Base-by-base conservation (phyloP, 2,797 vertebrate genomes). In the Taenioides sp. region DNA sequence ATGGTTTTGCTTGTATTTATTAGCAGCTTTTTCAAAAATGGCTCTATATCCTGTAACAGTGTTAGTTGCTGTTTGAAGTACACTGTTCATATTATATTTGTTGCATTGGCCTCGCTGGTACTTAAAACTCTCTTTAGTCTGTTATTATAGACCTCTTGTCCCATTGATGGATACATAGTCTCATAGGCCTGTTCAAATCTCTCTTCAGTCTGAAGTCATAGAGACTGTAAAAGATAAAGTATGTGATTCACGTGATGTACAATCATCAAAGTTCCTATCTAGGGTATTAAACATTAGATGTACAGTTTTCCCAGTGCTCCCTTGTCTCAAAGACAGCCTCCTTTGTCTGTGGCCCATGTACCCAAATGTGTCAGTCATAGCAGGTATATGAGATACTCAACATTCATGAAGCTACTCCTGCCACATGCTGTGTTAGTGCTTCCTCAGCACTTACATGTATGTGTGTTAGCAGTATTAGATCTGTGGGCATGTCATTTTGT, bases 361-460 rank as follows among this genome's bases (percentile, higher is more conserved):
- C 73, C 71, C 43, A 65, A 62, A 47, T 84, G 28, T 81, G 71
- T 77, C 73, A 72, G 75, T 70, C 17, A 73, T 37, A 85, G 67
- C 40, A 73, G 76, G 73, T 70, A 62, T 70, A 69, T 54, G 69
- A 84, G 69, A 75, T 74, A 71, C 82, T 84, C 79, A 63, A 78
- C 71, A 81, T 43, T 82, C 77, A 71, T 71, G 62, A 80, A 12
- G 0, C 49, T 40, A 22, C 60, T 62, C 60, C 60, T 77, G 72
- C 81, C 74, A 70, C 70, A 67, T 54, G n/a, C 12, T 16, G 43
- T 47, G 43, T 47, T 16, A 43, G 43, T 16, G 43, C 43, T 47
- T 47, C 43, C 43, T 47, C 43, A 16, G 43, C 43, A 47, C 14
- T 16, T 47, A 37, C 34, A 10, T 37, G 7, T 37, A 47, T 47